phyloP scores from a whole-genome alignment of 2,797 vertebrate species.

The Gastrophryne carolinensis region DNA sequence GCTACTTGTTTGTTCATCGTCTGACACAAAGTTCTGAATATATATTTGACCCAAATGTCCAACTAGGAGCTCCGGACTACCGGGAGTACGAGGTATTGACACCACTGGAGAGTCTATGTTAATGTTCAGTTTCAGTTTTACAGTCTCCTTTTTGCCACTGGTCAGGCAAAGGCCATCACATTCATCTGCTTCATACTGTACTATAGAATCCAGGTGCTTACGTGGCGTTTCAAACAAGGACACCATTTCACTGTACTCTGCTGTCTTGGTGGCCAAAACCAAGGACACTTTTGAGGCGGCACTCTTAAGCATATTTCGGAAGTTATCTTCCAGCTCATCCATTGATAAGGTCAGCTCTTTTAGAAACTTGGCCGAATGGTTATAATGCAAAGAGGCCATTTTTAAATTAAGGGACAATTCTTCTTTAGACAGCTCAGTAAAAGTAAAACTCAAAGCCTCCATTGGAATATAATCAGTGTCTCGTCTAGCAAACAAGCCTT shows the following conservation, averaged over 20 bases:
- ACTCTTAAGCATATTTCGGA: conserved; percentile 88
- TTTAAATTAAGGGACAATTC: conserved; percentile 85
- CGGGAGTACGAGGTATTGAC: conserved; percentile 89
- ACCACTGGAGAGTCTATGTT: conserved; percentile 95
- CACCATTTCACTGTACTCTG: conserved; percentile 95
- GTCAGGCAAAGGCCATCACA: conserved; percentile 58
- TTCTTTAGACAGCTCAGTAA: conserved; percentile 83
- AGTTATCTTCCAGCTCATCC: conserved; percentile 94
- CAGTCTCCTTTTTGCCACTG: conserved; percentile 68
- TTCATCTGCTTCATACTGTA: conserved; percentile 71
- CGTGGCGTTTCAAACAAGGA: conserved; percentile 87
- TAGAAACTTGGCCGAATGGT: conserved; percentile 93
- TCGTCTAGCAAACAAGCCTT: conserved; percentile 62
- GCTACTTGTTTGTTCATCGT: conserved; percentile 76
- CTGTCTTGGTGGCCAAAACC: conserved; percentile 90
- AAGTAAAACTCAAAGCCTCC: conserved; percentile 86
- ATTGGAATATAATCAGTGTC: conserved; percentile 65
- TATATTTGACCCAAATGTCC: conserved; percentile 92
- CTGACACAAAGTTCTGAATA: conserved; percentile 88
- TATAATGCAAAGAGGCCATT: conserved; percentile 97
- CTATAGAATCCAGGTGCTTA: conserved; percentile 68
- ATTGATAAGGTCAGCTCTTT: conserved; percentile 91
- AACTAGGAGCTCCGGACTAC: conserved; percentile 88
- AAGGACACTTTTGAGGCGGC: conserved; percentile 92
- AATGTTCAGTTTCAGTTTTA: conserved; percentile 89